Conservation (phyloP, 2,797 vertebrate species). For the Sitta carolinensis region DNA sequence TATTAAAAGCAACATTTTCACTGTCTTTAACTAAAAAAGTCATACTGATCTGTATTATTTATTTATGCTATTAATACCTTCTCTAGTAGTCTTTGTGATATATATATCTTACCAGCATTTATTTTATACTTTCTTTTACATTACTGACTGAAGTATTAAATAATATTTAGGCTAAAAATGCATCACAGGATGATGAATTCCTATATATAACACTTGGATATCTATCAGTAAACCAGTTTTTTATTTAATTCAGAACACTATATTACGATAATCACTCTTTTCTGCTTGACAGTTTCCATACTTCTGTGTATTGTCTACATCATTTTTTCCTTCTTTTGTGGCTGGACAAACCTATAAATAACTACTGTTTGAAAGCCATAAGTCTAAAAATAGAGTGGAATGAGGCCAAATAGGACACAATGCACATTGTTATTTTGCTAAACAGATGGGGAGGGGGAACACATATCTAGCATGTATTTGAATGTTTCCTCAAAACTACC, state of each 20-base stretch:
- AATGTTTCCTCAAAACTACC: not conserved
- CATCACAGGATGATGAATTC: not conserved
- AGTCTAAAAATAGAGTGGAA: not conserved
- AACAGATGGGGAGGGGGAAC: not conserved
- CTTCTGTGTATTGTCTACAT: not conserved
- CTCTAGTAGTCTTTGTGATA: not conserved
- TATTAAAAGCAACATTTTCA: not conserved
- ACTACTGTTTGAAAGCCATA: not conserved
- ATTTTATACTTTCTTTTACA: not conserved
- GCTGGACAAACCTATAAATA: slow-evolving; percentile 17
- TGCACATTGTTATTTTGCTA: not conserved
- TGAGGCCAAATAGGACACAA: not conserved
- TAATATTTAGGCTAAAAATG: not conserved
- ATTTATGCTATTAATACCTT: not conserved
- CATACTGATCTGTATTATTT: not conserved
- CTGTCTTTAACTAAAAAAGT: not conserved
- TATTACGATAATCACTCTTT: not conserved
- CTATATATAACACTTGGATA: not conserved
- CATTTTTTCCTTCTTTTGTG: slow-evolving; percentile 1
- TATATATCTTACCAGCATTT: not conserved
- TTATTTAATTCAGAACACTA: not conserved
- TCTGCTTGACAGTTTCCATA: slow-evolving; percentile 5
- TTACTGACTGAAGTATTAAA: not conserved
- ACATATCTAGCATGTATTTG: not conserved
- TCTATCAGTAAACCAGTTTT: not conserved